Base-by-base conservation (phyloP, 2,797 vertebrate genomes). In the Poeciliopsis gracilis region DNA sequence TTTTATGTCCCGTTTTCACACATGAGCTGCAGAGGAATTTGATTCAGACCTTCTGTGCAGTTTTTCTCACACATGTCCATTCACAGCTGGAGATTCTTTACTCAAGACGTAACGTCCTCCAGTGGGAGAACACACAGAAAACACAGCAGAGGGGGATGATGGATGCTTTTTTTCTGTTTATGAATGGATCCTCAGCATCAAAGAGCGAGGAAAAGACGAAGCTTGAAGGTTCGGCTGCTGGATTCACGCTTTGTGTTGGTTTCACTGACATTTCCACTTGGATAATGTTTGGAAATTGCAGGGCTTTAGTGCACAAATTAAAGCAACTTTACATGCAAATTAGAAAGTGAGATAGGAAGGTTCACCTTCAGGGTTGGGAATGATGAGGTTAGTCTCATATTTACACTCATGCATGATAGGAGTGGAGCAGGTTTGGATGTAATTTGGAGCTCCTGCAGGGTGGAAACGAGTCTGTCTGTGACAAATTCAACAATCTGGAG, bases 51-150 rank as follows among this genome's bases (percentile, higher is more conserved):
- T n/a, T 33, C 46, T 30, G 9, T 30, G 20, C 9, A 23, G 47
- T 12, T 20, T 72, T 73, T 73, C 25, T 33, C 6, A 49, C 15
- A 33, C 45, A 33, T 20, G 47, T 73, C 45, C 16, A 51, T 33
- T 49, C 28, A 51, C 46, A 73, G 71, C 67, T 70, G 67, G 67
- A 45, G 67, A 70, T 70, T 70, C 67, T 45, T 70, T 70, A n/a
- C 41, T 70, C 6, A 3, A 70, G 67, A 70, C 15, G 67, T 70
- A 70, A 70, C 13, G 23, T 45, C 41, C 1, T 25, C n/a, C 25
- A 28, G 67, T 45, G 67, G 28, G 67, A 43, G 63, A 36, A 69
- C 66, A 1, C 10, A 4, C n/a, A 15, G 12, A 45, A n/a, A 70
- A 45, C 41, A 45, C 41, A 45, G 28, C 25, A 15, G n/a, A n/a